Evolutionary conservation across 2,888 invertebrate species (phyloP).

Genomic region (Autographa pulchrina): DNA sequence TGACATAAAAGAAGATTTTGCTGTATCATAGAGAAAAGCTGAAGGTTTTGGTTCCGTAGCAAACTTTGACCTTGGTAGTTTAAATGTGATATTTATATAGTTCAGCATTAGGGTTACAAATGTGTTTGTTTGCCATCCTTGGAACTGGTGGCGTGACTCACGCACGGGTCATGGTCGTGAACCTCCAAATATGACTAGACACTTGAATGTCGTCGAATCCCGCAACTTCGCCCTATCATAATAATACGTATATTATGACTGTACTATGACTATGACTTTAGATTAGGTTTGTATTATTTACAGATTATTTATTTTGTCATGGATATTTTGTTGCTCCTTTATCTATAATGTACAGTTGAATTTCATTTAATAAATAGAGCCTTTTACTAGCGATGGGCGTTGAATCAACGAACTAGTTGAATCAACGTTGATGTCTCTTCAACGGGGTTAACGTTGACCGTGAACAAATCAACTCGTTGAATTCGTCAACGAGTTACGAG

Average conservation of each 20-base stretch:
- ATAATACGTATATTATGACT: conserved; percentile 5
- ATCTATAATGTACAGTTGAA: neutral
- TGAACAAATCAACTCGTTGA: too few relatives aligned
- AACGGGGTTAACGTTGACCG: too few relatives aligned
- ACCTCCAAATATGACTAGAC: conserved; percentile 18
- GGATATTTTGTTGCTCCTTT: neutral
- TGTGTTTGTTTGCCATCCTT: conserved; percentile 21
- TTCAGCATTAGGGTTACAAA: conserved; percentile 18
- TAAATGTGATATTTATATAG: conserved; percentile 7
- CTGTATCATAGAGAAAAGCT: neutral
- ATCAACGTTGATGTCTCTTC: too few relatives aligned
- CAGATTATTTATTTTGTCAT: neutral
- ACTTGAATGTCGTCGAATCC: neutral
- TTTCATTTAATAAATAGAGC: too few relatives aligned
- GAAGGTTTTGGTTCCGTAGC: neutral
- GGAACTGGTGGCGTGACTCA: conserved; percentile 33
- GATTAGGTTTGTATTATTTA: neutral
- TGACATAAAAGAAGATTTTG: neutral
- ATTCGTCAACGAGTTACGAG: too few relatives aligned
- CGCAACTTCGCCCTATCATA: neutral
- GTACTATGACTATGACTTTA: neutral
- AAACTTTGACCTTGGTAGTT: neutral
- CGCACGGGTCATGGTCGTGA: conserved; percentile 30
- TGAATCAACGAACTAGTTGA: too few relatives aligned
- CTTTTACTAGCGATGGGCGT: too few relatives aligned